phyloP scores from a whole-genome alignment of 2,113 vertebrate species.

The Typhlomys cinereus region DNA sequence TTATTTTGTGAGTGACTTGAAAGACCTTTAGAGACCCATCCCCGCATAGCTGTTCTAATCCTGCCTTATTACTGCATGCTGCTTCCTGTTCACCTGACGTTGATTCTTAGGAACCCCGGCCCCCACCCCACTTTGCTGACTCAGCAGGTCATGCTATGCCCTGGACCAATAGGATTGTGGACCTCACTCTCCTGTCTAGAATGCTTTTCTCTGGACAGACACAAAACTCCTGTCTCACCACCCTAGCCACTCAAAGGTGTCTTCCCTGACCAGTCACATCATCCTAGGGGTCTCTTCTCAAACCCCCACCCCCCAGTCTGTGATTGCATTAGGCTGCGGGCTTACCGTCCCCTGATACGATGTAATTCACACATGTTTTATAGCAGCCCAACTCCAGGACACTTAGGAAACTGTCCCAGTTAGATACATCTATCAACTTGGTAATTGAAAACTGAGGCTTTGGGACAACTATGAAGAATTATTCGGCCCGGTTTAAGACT shows the following conservation, averaged over 20 bases:
- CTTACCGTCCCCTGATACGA: not conserved
- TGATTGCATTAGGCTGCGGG: fast-evolving
- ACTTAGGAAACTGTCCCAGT: not conserved
- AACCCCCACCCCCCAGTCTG: fast-evolving
- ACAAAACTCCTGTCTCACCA: not conserved
- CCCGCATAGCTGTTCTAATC: too few relatives aligned
- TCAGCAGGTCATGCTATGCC: too few relatives aligned
- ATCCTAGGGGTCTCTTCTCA: not conserved
- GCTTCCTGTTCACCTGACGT: not conserved
- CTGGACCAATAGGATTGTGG: not conserved
- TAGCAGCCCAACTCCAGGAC: not conserved
- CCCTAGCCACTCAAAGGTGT: not conserved
- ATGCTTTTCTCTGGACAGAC: not conserved
- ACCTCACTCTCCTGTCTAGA: not conserved
- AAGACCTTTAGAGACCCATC: too few relatives aligned
- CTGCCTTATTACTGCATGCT: fast-evolving
- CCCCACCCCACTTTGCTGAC: not conserved
- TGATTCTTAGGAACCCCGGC: not conserved
- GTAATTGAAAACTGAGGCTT: too few relatives aligned
- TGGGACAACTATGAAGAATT: too few relatives aligned
- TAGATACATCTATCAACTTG: too few relatives aligned
- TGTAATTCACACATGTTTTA: not conserved
- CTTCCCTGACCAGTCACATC: not conserved
- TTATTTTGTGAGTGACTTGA: too few relatives aligned
- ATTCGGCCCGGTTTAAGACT: too few relatives aligned